Conservation (phyloP, 2,113 vertebrate species). For the Spheniscus mendiculus region DNA sequence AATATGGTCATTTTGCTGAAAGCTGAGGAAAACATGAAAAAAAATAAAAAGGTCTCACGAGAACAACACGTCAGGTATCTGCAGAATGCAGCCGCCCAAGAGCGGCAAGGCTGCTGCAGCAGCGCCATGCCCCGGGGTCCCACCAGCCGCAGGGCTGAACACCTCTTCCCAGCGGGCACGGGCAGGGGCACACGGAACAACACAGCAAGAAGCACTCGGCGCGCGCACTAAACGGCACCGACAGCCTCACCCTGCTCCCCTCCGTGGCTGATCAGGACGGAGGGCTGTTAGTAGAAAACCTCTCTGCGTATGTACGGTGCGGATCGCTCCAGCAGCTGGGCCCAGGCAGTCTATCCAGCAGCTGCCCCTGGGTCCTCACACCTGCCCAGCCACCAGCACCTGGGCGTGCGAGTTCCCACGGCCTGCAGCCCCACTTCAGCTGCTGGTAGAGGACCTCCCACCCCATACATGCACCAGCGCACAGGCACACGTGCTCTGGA, state of each 20-base stretch:
- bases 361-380: not conserved
- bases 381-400: not conserved
- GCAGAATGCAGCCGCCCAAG: not conserved
- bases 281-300: too few relatives aligned
- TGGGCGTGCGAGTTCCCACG: rapidly evolving
- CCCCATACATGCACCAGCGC: not conserved
- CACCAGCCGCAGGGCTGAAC: too few relatives aligned
- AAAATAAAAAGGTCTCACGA: too few relatives aligned
- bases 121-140: not conserved
- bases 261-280: not conserved
- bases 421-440: not conserved
- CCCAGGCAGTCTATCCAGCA: not conserved
- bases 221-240: rapidly evolving
- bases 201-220: not conserved
- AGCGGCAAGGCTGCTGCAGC: not conserved
- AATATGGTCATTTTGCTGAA: not conserved
- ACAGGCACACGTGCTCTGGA: too few relatives aligned
- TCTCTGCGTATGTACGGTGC: rapidly evolving
- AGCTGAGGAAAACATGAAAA: not conserved
- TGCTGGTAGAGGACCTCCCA: not conserved
- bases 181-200: not conserved
- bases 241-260: too few relatives aligned
- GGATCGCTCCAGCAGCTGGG: too few relatives aligned
- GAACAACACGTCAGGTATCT: not conserved
- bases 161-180: not conserved